Evolutionary conservation across 2,113 vertebrate genomes (phyloP).

Genomic region (Corapipo altera): DNA sequence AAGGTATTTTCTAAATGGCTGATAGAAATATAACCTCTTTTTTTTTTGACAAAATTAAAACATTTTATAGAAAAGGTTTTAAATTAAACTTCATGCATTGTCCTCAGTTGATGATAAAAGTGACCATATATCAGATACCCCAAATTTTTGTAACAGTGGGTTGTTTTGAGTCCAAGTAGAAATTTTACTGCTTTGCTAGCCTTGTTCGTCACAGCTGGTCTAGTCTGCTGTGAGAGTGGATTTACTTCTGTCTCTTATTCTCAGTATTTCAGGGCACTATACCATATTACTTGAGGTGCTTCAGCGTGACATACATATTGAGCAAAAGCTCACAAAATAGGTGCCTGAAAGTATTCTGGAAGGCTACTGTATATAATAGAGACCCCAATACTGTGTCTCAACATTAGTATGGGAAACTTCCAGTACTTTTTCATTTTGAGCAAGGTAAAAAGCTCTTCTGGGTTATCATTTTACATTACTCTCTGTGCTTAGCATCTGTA

Average conservation of each 20-base stretch:
- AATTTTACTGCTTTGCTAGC: neutral
- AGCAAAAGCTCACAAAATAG: constrained; percentile 40
- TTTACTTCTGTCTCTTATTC: neutral
- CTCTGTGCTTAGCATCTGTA: constrained; percentile 15
- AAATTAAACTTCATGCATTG: neutral
- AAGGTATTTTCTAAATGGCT: neutral
- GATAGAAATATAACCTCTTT: neutral
- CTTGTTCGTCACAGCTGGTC: neutral
- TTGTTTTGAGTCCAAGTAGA: neutral
- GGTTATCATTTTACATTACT: neutral
- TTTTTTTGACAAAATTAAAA: neutral
- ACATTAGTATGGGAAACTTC: neutral
- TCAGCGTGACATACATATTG: neutral
- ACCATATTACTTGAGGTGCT: constrained; percentile 1
- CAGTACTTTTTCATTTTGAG: constrained; percentile 54
- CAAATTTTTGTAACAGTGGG: neutral
- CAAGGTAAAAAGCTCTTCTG: neutral
- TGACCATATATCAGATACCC: neutral
- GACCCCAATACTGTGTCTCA: neutral
- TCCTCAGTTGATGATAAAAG: neutral
- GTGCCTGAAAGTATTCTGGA: constrained; percentile 39
- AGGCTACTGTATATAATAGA: constrained; percentile 13
- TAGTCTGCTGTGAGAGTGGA: neutral
- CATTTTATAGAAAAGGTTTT: neutral
- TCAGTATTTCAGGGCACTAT: constrained; percentile 1